These are phyloP conservation scores for Lasioglossum marginatum DNA, from an alignment of 2,888 invertebrate species.

Conservation along the genomic window DNA sequence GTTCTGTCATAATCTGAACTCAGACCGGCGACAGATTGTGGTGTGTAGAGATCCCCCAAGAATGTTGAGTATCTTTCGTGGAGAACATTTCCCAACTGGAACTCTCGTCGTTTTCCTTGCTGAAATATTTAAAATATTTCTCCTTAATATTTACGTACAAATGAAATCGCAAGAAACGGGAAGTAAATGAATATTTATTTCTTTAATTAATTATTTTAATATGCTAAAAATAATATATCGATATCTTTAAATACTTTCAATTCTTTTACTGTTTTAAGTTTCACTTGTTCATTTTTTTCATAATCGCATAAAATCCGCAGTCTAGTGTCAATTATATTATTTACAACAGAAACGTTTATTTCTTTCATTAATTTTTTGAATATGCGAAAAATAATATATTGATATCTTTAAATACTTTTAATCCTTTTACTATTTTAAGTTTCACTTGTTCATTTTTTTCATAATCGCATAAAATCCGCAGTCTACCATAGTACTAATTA, in stretches of 20 bases:
- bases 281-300: too few species aligned
- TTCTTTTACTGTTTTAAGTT: background rate
- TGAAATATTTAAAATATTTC: constrained; percentile 71
- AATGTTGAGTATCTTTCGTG: constrained; percentile 85
- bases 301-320: too few species aligned
- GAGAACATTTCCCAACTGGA: constrained; percentile 85
- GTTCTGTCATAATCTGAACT: constrained; percentile 91
- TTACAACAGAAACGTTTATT: too few species aligned
- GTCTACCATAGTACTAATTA: too few species aligned
- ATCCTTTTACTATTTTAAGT: too few species aligned
- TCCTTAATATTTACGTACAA: background rate
- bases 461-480: too few species aligned
- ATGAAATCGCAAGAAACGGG: background rate
- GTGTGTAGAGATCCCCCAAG: constrained; percentile 85
- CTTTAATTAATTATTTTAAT: background rate
- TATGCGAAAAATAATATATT: too few species aligned
- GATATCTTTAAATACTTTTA: too few species aligned
- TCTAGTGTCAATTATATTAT: too few species aligned
- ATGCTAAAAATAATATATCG: background rate
- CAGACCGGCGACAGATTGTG: constrained; percentile 81
- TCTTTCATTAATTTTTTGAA: too few species aligned
- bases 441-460: too few species aligned
- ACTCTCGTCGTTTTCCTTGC: constrained; percentile 86
- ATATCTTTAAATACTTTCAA: too few species aligned
- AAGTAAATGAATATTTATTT: background rate